phyloP scores from a whole-genome alignment of 2,797 vertebrate genomes.

The Capromys pilorides region DNA sequence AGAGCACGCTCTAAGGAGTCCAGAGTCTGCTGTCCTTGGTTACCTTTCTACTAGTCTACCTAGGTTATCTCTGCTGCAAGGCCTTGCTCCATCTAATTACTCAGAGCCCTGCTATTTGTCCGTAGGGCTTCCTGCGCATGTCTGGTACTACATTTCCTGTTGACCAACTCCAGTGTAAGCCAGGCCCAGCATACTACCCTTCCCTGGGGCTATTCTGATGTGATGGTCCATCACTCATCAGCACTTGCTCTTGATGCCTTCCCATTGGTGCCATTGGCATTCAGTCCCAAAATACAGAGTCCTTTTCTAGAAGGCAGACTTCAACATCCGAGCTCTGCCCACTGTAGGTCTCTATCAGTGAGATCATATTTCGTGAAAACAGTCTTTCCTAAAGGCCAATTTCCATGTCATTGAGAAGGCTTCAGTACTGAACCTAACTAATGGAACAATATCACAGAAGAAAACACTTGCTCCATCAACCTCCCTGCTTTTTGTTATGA shows the following conservation, averaged over 20 bases:
- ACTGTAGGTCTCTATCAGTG: background rate
- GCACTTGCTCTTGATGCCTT: background rate
- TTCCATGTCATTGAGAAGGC: constrained; percentile 25
- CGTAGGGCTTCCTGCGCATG: background rate
- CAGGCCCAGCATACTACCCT: background rate
- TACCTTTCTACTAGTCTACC: background rate
- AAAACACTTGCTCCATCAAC: constrained; percentile 39
- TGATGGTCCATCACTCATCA: background rate
- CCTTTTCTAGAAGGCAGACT: background rate
- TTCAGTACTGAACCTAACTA: background rate
- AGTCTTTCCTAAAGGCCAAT: constrained; percentile 47
- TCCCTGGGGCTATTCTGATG: no score
- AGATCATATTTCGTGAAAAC: constrained; percentile 43
- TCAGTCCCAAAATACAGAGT: background rate
- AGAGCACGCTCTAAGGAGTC: background rate
- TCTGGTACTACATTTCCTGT: background rate
- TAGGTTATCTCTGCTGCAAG: background rate
- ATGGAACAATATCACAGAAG: constrained; percentile 12
- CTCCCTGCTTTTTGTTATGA: background rate
- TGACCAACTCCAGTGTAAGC: background rate
- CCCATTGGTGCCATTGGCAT: background rate
- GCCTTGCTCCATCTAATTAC: background rate
- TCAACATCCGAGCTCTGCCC: background rate
- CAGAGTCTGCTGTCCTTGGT: background rate
- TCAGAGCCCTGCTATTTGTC: background rate